Conservation (phyloP, 2,113 vertebrate genomes). For the Tragelaphus strepsiceros region DNA sequence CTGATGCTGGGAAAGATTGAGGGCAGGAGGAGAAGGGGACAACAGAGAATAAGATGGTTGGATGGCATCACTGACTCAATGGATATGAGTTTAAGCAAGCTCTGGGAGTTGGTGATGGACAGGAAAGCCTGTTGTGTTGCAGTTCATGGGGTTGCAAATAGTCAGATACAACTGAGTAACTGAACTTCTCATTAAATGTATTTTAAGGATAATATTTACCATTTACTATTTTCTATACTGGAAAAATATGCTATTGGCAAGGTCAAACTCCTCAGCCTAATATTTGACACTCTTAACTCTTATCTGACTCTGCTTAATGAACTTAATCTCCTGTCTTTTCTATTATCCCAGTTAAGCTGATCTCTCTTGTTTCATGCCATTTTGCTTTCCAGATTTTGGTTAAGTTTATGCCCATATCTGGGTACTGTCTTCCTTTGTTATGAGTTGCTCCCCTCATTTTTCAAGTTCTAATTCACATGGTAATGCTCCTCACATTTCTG, state of each 20-base stretch:
- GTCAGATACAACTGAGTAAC: neutral
- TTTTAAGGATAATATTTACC: neutral
- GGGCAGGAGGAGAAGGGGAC: neutral
- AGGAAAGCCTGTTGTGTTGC: neutral
- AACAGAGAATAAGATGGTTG: neutral
- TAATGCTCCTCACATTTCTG: neutral
- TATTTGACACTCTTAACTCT: neutral
- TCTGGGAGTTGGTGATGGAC: neutral
- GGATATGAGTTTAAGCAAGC: neutral
- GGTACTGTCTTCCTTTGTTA: neutral
- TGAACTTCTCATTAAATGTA: neutral
- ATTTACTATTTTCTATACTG: neutral
- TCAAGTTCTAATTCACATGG: neutral
- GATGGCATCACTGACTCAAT: neutral
- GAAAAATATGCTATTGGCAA: neutral
- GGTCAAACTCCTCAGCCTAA: neutral
- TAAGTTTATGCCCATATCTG: neutral
- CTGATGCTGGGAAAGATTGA: neutral
- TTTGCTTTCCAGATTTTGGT: neutral
- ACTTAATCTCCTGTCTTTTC: neutral
- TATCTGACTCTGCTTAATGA: neutral
- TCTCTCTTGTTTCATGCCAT: neutral
- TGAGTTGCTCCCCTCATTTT: neutral
- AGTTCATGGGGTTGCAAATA: neutral
- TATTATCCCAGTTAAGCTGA: neutral